Base-by-base conservation (phyloP, 2,797 vertebrate species). In the Falco columbarius region DNA sequence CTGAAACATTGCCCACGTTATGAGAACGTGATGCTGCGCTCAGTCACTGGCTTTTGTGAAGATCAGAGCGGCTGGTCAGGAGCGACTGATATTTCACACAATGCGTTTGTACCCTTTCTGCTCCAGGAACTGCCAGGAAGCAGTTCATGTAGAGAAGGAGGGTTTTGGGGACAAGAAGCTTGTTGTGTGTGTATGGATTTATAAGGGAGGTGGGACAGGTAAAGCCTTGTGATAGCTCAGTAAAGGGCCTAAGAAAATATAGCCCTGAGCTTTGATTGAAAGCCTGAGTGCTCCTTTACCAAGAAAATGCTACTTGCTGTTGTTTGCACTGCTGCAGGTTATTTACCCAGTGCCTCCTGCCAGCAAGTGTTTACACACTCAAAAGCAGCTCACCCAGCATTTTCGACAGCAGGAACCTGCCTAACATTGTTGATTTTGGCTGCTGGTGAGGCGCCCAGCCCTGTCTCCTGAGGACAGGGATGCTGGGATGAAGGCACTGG, bases 221-320 rank as follows among this genome's bases (percentile, higher is more conserved):
- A 40, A 75, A 89, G 12, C 22, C 30, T 73, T 79, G 30, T 58
- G 44, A 42, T 58, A 36, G 46, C 73, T 89, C n/a, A 8, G 23
- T 47, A 52, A 75, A 89, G 14, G 51, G 21, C 16, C 14, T 14
- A 56, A 58, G 40, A 38, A 88, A 72, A 79, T 51, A 42, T 0
- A 46, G 55, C 34, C 70, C 32, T 47, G 42, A 62, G 66, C 58
- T 94, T 83, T 90, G 75, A 85, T 14, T 80, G 90, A 77, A 86
- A 90, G 40, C 34, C 73, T 55, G 49, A 46, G 27, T 89, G 13
- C 73, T 88, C 58, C 73, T 94, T 90, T 89, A 75, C 66, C 34
- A 74, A 38, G 92, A 84, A 86, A 92, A 75, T 9, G 34, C 58
- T 86, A 32, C 76, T 94, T 84, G 51, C 46, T 83, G n/a, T 49